Base-by-base conservation (phyloP, 2,888 invertebrate genomes). In the Ennomos quercinarius region DNA sequence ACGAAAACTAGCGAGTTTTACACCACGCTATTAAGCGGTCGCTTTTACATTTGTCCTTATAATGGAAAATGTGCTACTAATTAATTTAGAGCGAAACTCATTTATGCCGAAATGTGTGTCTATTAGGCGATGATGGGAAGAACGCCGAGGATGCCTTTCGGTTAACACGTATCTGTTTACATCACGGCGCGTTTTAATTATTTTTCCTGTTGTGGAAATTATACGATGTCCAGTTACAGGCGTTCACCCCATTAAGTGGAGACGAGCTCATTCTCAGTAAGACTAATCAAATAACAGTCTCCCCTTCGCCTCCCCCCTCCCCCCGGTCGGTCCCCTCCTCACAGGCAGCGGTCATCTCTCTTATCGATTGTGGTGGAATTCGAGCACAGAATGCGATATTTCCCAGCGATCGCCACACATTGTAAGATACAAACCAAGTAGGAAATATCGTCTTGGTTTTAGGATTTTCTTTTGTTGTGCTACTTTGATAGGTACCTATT, bases 231-330 rank as follows among this genome's bases (percentile, higher is more conserved):
- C 84, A 83, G 88, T 91, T 91, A 90, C 91, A 91, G 84, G 88
- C 87, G 86, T 87, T 91, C 91, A 88, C 91, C 91, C 91, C 87
- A 90, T 91, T 91, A 90, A 90, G 87, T 86, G 84, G 87, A 89
- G 86, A 87, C 89, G 90, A 87, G 88, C 89, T 93, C 93, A 92
- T 93, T 93, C 93, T 91, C 91, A 87, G 92, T 89, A 91, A 91
- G 93, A 92, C 93, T 93, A 93, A 93, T 93, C 93, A 93, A 93
- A 93, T 93, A 93, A 93, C 91, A 87, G 89, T 86, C 91, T 85
- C 90, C 91, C 91, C 83, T 81, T 74, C 77, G 72, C 72, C 71
- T 73, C 65, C 73, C 78, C 78, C 76, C 72, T 59, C 61, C 44
- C 71, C 73, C 73, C 67, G 73, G 71, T 38, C 65, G 61, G 64